Percentiles rank a stretch among this genome's conserved stretches.
phyloP scores from a whole-genome alignment of 2,113 vertebrate genomes.

The Corvus cornix region DNA sequence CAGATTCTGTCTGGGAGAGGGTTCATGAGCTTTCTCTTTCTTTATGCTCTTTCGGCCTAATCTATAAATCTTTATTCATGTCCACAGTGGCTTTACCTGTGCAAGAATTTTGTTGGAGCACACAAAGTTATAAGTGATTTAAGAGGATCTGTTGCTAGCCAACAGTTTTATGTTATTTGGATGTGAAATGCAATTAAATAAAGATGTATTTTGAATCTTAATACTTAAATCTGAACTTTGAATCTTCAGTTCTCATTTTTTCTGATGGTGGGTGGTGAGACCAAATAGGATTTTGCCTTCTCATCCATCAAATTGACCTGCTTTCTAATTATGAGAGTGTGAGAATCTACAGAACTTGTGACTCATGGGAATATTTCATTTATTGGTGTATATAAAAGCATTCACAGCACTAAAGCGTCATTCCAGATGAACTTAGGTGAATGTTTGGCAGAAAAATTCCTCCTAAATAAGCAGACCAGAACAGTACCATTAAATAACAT shows the following conservation, averaged over 20 bases:
- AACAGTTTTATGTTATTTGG: conserved; percentile 18
- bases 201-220: neutral
- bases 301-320: conserved; percentile 38
- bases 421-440: conserved; percentile 52
- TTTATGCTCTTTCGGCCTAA: neutral
- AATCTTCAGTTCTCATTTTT: conserved; percentile 45
- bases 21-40: neutral
- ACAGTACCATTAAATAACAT: neutral
- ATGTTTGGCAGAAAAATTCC: conserved; percentile 46
- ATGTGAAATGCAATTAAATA: conserved; percentile 36
- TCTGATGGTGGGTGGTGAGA: neutral
- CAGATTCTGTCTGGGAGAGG: neutral
- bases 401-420: conserved; percentile 54
- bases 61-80: neutral
- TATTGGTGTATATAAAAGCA: conserved; percentile 57
- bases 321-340: conserved; percentile 66
- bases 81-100: neutral
- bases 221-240: neutral
- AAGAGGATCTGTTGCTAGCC: neutral
- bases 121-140: neutral
- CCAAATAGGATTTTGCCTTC: conserved; percentile 9
- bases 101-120: neutral
- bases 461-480: conserved; percentile 43
- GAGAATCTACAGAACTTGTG: conserved; percentile 38
- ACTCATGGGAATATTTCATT: conserved; percentile 61